Evolutionary conservation across 37 sponge, comb jelly and placozoan species (phyloP), one percentile per base, ranked within the genome.

Genomic region (Lycopodina hypogea): DNA sequence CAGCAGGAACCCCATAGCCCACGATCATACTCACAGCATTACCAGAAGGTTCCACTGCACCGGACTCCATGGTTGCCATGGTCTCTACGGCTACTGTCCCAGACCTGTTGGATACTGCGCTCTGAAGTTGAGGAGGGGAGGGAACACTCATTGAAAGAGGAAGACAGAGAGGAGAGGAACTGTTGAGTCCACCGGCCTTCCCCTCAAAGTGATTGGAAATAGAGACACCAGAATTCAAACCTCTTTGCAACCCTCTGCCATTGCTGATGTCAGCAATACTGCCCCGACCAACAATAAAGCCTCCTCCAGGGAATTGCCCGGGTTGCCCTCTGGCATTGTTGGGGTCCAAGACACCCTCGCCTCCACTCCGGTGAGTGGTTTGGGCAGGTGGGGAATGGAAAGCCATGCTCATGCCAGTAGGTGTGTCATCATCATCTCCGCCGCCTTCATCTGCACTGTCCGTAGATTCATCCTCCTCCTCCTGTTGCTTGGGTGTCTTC

Each of bases 381-480:
- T 26, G 40, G n/a, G 45, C 52, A 2, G 51, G 19, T 11, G 36
- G 74, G 11, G 55, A 33, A n/a, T 30, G 21, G 74, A 70, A 70
- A 28, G 39, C 71, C 50, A 70, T 19, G 48, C 11, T n/a, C 71
- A 70, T 70, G 71, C 50, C 41, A 15, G 39, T 70, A 48, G 71
- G 71, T 3, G 71, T 70, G 71, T 39, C 34, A 4, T 65, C 66
- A 4, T 24, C 59, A 23, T 75, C 76, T 7, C 56, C 59, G 8
- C 58, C 38, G 9, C 79, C 86, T 33, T 85, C 86, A 37, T 78
- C 79, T 37, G 86, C 86, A 79, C 86, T 85, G 68, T 85, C 86
- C 2, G 86, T 85, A 0, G 73, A 72, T 62, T 79, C 86, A 48
- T 85, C 86, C 29, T 85, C 86, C 26, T 76, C 78, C 3, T 74